Base-by-base conservation (phyloP, 2,888 invertebrate species). In the Heteromyza rotundicornis region DNA sequence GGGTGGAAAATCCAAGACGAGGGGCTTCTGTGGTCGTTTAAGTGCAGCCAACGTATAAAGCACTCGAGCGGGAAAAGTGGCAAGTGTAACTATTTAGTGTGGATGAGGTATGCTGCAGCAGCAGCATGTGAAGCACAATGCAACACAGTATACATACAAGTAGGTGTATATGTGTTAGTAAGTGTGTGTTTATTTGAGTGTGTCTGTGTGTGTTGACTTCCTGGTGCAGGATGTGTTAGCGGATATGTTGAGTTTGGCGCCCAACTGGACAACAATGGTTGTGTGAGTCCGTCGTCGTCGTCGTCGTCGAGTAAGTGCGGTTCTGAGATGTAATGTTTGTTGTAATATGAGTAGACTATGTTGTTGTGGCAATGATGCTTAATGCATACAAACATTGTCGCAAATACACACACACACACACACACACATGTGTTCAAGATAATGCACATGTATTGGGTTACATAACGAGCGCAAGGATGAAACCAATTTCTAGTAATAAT, bases 161-260 rank as follows among this genome's bases (percentile, higher is more conserved):
- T 60, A n/a, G n/a, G 27, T 52, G 32, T 53, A 20, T 55, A n/a
- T 36, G 36, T 16, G 36, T 22, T 68, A 36, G 36, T 40, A 7
- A 14, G 68, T 64, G 32, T 12, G 5, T 53, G 53, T 55, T 54
- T 20, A 16, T 68, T 64, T 62, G 55, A 64, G 59, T 58, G 35
- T 54, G 36, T 55, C 12, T 40, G 20, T 22, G 36, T 35, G 36
- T n/a, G 35, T 35, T 53, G 69, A 65, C 64, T 68, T 74, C 73
- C 74, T 67, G 72, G 61, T 70, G 71, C 74, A 71, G 74, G 73
- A 74, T 70, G 70, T 73, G 71, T 71, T 65, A 47, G 50, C 67
- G 72, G 73, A 73, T 68, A 65, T 70, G 64, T 54, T 53, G 57
- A 55, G 67, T 70, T 58, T 58, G 53, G 50, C 49, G 60, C 49